Conservation (phyloP, 2,888 invertebrate species). For the Harmothoe impar region DNA sequence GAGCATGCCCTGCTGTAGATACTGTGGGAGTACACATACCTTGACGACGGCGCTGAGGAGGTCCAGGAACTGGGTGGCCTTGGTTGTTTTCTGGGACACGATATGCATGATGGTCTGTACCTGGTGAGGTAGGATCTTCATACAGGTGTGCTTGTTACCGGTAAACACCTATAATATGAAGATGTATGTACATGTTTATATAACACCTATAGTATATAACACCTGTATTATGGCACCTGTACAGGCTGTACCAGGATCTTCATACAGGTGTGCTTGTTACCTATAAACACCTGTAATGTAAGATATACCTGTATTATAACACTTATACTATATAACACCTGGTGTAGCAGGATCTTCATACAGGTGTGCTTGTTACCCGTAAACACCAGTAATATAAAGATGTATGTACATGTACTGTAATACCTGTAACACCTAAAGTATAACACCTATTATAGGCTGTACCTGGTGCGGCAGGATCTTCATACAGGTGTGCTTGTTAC, state of each 20-base stretch:
- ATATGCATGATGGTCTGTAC: slow-evolving; percentile 80
- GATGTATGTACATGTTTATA: not conserved
- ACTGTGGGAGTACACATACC: slow-evolving; percentile 26
- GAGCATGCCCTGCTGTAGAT: too few relatives aligned
- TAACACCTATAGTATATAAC: too few relatives aligned
- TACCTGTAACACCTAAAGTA: slow-evolving; percentile 76
- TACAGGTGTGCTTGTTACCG: slow-evolving; percentile 80
- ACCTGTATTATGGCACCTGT: slow-evolving; percentile 77
- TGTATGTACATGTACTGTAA: not conserved
- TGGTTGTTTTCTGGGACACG: slow-evolving; percentile 76
- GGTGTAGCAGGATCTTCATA: slow-evolving; percentile 79
- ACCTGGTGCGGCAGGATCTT: slow-evolving; percentile 79
- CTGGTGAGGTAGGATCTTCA: slow-evolving; percentile 80
- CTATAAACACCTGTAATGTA: slow-evolving; percentile 82
- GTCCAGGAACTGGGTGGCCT: slow-evolving; percentile 81
- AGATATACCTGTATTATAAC: too few relatives aligned
- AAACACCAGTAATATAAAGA: slow-evolving; percentile 76
- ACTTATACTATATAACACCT: too few relatives aligned
- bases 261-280: slow-evolving; percentile 81
- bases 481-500: slow-evolving; percentile 81
- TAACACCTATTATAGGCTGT: slow-evolving; percentile 80
- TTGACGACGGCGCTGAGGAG: slow-evolving; percentile 81
- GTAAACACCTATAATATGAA: slow-evolving; percentile 78
- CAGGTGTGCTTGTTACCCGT: slow-evolving; percentile 81
- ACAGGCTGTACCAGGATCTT: slow-evolving; percentile 80